Evolutionary conservation across 2,797 vertebrate genomes (phyloP).

Genomic region (Hyperoplus lanceolatus): DNA sequence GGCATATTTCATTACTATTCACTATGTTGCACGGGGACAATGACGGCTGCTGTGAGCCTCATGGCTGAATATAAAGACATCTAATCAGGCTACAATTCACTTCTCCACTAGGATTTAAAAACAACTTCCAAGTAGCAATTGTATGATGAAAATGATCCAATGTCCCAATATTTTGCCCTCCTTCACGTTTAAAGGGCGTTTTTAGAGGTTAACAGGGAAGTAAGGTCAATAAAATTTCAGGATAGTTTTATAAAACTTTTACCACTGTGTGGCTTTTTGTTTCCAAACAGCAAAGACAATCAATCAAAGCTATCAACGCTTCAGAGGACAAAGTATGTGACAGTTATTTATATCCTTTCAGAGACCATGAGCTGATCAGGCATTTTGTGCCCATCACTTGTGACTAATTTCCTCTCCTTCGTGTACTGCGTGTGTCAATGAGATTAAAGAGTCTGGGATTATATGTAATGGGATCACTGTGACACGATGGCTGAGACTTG

Average conservation of each 20-base stretch:
- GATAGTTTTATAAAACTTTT: background rate
- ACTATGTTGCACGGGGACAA: conserved; percentile 90
- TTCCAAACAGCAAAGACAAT: conserved; percentile 14
- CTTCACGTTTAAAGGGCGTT: background rate
- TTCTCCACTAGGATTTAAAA: conserved; percentile 38
- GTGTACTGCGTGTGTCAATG: conserved; percentile 49
- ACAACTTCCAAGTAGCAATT: conserved; percentile 32
- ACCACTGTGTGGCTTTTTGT: background rate
- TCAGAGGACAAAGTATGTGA: conserved; percentile 33
- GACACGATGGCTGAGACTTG: conserved; percentile 44
- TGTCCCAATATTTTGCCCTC: background rate
- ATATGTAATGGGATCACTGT: conserved; percentile 62
- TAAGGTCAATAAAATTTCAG: conserved; percentile 28
- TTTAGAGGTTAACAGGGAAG: background rate
- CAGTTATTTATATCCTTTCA: conserved; percentile 38
- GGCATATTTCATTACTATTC: conserved; percentile 94
- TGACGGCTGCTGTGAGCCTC: conserved; percentile 88
- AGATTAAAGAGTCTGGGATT: conserved; percentile 64
- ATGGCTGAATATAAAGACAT: conserved; percentile 78
- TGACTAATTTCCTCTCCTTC: conserved; percentile 66
- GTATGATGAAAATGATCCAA: conserved; percentile 20
- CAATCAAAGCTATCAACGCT: conserved; percentile 28
- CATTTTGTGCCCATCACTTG: conserved; percentile 65
- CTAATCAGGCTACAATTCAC: conserved; percentile 43
- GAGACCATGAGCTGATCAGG: conserved; percentile 48